Evolutionary conservation across 2,888 invertebrate genomes (phyloP).

Genomic region (Lobophora halterata): DNA sequence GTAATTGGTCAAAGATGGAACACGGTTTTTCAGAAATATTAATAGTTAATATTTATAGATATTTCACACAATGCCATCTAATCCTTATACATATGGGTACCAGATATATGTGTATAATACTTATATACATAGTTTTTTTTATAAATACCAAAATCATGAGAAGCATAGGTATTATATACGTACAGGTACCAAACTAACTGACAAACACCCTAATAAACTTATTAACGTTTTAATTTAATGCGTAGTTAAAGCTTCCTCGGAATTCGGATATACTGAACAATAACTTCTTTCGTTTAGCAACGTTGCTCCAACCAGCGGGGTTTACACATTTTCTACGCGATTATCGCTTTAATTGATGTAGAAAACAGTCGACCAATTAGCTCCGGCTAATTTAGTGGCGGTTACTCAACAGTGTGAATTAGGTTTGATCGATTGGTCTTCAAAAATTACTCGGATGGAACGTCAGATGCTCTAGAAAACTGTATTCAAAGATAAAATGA

Average conservation of each 20-base stretch:
- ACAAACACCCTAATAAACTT: slow-evolving; percentile 1
- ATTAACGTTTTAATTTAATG: too few relatives aligned
- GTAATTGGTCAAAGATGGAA: too few relatives aligned
- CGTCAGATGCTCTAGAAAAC: neutral
- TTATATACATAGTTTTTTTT: too few relatives aligned
- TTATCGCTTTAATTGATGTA: slow-evolving; percentile 21
- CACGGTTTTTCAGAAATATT: too few relatives aligned
- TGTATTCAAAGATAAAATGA: slow-evolving; percentile 6
- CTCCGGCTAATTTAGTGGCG: slow-evolving; percentile 10
- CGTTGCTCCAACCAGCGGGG: slow-evolving; percentile 10
- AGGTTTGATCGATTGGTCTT: slow-evolving; percentile 14
- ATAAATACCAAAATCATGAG: too few relatives aligned
- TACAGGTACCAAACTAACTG: neutral
- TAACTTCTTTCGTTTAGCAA: slow-evolving; percentile 16
- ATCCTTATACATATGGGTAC: too few relatives aligned
- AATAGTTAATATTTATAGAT: too few relatives aligned
- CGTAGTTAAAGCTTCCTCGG: too few relatives aligned
- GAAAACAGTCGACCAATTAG: slow-evolving; percentile 23
- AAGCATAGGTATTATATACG: too few relatives aligned
- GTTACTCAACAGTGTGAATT: slow-evolving; percentile 18
- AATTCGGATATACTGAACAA: slow-evolving; percentile 15
- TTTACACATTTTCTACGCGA: slow-evolving; percentile 21
- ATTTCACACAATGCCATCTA: too few relatives aligned
- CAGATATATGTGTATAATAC: too few relatives aligned
- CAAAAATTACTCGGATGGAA: slow-evolving; percentile 11